Percentiles rank a stretch among this genome's conserved stretches.
Evolutionary conservation across 2,888 invertebrate genomes (phyloP).

Genomic region (Cylindroiulus punctatus): DNA sequence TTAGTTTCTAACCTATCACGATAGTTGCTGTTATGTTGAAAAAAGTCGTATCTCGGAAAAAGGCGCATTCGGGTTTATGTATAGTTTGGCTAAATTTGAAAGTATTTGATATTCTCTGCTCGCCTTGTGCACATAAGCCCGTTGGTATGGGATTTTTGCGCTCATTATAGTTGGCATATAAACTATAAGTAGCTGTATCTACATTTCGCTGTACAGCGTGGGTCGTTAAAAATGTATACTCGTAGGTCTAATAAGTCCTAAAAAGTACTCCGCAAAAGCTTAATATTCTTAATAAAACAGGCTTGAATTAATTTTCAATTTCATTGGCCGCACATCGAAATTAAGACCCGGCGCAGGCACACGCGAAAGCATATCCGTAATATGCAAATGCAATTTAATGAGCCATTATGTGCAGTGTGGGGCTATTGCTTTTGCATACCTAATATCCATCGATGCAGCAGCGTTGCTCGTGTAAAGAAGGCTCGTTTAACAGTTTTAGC

Average conservation of each 20-base stretch:
- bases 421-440: conserved; percentile 53
- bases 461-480: conserved; percentile 42
- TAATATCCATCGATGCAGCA: conserved; percentile 48
- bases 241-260: conserved; percentile 38
- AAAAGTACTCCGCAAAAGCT: conserved; percentile 46
- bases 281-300: conserved; percentile 54
- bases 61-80: conserved; percentile 11
- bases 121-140: neutral
- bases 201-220: conserved; percentile 14
- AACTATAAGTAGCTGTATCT: conserved; percentile 35
- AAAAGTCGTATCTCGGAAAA: neutral
- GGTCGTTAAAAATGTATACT: conserved; percentile 39
- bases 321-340: conserved; percentile 49
- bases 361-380: conserved; percentile 4
- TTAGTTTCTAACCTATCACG: conserved; percentile 39
- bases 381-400: conserved; percentile 55
- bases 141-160: neutral
- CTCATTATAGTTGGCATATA: conserved; percentile 39
- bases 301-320: conserved; percentile 55
- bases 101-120: conserved; percentile 24
- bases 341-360: conserved; percentile 27
- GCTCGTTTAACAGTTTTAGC: conserved; percentile 49
- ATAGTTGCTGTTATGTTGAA: conserved; percentile 5
- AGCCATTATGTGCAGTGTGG: conserved; percentile 51
- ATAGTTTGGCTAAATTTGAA: conserved; percentile 36